Evolutionary conservation across 2,888 invertebrate genomes (phyloP).

Genomic region (Ochropacha duplaris): DNA sequence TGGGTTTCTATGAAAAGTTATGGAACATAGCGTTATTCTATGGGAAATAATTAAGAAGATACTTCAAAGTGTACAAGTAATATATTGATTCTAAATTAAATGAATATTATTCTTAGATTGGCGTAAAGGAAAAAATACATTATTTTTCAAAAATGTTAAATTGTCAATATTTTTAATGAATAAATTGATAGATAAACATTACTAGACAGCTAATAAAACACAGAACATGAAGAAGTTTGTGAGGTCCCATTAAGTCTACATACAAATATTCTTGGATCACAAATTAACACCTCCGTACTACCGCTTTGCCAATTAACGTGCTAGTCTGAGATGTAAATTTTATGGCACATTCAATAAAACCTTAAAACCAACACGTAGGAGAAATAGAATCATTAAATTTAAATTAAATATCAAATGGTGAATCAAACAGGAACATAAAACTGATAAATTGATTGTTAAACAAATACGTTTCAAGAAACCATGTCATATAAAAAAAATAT

Average conservation of each 20-base stretch:
- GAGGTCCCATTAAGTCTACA: background rate
- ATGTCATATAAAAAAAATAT: too few relatives aligned
- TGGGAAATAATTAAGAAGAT: background rate
- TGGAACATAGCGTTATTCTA: background rate
- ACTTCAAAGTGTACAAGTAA: background rate
- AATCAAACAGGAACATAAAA: background rate
- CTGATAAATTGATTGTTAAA: background rate
- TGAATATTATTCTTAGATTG: too few relatives aligned
- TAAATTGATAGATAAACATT: too few relatives aligned
- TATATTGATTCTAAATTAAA: background rate
- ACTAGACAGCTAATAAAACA: background rate
- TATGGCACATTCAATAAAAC: background rate
- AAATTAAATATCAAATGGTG: background rate
- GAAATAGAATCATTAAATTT: background rate
- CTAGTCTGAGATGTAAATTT: background rate
- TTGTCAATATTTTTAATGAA: too few relatives aligned
- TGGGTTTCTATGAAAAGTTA: conserved; percentile 9
- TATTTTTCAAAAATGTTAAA: too few relatives aligned
- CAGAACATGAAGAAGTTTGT: background rate
- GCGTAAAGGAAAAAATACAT: background rate
- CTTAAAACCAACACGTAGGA: background rate
- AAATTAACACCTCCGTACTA: background rate
- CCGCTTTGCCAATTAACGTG: conserved; percentile 1
- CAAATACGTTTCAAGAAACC: too few relatives aligned
- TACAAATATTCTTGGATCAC: background rate